Percentiles rank a stretch among this genome's conserved stretches.
These are phyloP conservation scores for Leptopilina myrica DNA, from an alignment of 2,888 invertebrate species.

Conservation along the genomic window DNA sequence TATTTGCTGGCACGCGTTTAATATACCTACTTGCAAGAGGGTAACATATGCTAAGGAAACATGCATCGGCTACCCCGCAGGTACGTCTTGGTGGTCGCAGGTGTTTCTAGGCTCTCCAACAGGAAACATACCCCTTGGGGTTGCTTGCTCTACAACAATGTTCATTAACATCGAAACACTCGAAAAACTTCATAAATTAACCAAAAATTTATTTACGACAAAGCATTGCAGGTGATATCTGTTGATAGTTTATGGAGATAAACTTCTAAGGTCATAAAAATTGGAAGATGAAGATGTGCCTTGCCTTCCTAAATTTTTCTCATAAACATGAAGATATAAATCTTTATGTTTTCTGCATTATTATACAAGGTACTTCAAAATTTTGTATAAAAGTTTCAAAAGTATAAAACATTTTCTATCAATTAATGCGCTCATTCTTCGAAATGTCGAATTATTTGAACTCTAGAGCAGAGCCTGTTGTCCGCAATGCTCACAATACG, in stretches of 20 bases:
- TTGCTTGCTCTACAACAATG: not conserved
- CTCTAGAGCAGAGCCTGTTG: not conserved
- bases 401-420: too few relatives aligned
- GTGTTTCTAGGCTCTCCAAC: slow-evolving; percentile 55
- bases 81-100: slow-evolving; percentile 69
- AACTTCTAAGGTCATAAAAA: too few relatives aligned
- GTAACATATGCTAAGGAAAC: slow-evolving; percentile 71
- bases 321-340: too few relatives aligned
- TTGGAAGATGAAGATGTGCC: too few relatives aligned
- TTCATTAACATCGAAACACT: not conserved
- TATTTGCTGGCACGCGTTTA: slow-evolving; percentile 38
- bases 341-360: too few relatives aligned
- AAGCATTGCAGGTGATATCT: not conserved
- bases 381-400: too few relatives aligned
- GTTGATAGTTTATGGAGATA: too few relatives aligned
- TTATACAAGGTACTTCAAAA: too few relatives aligned
- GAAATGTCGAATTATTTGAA: too few relatives aligned
- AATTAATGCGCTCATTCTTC: too few relatives aligned
- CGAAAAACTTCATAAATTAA: not conserved
- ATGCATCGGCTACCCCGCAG: slow-evolving; percentile 72
- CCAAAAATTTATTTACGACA: not conserved
- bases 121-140: slow-evolving; percentile 15
- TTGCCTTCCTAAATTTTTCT: too few relatives aligned
- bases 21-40: slow-evolving; percentile 54
- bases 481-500: not conserved